Base-by-base conservation (phyloP, 2,888 invertebrate species). In the Uloborus plumipes region DNA sequence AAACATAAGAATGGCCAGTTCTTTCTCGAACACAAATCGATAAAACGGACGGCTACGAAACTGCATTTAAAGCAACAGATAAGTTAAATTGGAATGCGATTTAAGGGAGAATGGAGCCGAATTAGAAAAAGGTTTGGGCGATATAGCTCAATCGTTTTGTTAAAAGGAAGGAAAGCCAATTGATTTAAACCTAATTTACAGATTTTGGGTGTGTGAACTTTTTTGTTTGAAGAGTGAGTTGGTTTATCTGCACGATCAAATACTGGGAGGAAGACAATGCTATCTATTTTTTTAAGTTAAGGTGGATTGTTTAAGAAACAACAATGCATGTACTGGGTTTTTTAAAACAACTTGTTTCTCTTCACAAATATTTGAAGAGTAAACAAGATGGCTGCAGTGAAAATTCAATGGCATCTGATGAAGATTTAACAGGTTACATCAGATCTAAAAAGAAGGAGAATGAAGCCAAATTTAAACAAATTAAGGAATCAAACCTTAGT, bases 101-200 rank as follows among this genome's bases (percentile, higher is more conserved):
- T 74, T 65, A 18, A 69, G 70, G 31, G n/a, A 49, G 55, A 16
- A 73, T 53, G 55, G 70, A 74, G 64, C 64, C 39, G 80, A 81
- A 81, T 81, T 81, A 50, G 70, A 81, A 74, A 81, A 70, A 70
- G 49, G 31, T 26, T 65, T 70, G 62, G 53, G 55, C 73, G 72
- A 67, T 72, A 73, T 53, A n/a, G 39, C 26, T 62, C 61, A 79
- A 73, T 73, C 20, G 73, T n/a, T 70, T 70, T 64, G 70, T 70
- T 39, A 64, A 62, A 66, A 26, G 22, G 64, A 62, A 14, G 31
- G 80, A 47, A 73, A 74, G 69, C 69, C 80, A 74, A 81, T 80
- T 81, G 80, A 81, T 74, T 74, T 74, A 55, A 81, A 81, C 69
- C 62, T 81, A 81, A 81, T 81, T 81, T 74, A 81, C 80, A 81